A percentile compares a stretch with the other conserved stretches of the same genome.
Evolutionary conservation across 2,797 vertebrate genomes (phyloP).

Genomic region (Tapirus indicus): DNA sequence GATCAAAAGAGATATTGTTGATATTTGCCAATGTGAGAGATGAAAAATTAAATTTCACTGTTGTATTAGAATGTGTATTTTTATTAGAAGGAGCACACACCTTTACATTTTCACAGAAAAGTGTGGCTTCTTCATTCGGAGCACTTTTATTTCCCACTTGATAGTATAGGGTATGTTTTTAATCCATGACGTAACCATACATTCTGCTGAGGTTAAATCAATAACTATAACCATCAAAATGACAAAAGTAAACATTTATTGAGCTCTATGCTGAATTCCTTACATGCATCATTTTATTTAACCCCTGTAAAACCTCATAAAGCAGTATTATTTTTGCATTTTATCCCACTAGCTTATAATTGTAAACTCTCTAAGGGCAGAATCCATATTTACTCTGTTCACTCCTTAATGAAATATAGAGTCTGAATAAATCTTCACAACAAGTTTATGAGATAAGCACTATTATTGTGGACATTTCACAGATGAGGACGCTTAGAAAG

Average conservation of each 20-base stretch:
- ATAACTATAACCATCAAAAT: neutral
- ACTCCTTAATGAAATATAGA: neutral
- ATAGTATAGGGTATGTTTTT: neutral
- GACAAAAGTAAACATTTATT: neutral
- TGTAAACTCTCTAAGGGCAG: neutral
- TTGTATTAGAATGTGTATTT: neutral
- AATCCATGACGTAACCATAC: neutral
- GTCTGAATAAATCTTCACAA: neutral
- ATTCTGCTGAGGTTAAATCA: conserved; percentile 7
- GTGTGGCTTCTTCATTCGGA: neutral
- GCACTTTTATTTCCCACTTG: neutral
- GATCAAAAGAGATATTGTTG: neutral
- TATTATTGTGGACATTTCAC: neutral
- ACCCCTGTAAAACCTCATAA: neutral
- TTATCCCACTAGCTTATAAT: neutral
- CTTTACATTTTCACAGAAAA: neutral
- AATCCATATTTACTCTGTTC: neutral
- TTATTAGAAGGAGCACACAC: neutral
- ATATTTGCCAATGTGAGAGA: neutral
- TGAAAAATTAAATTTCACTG: neutral
- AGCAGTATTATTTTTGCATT: neutral
- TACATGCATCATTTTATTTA: neutral
- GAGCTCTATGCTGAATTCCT: neutral
- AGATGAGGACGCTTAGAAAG: neutral
- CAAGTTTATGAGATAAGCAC: neutral